Base-by-base conservation (phyloP, 2,797 vertebrate genomes). In the Tauraco hartlaubi region DNA sequence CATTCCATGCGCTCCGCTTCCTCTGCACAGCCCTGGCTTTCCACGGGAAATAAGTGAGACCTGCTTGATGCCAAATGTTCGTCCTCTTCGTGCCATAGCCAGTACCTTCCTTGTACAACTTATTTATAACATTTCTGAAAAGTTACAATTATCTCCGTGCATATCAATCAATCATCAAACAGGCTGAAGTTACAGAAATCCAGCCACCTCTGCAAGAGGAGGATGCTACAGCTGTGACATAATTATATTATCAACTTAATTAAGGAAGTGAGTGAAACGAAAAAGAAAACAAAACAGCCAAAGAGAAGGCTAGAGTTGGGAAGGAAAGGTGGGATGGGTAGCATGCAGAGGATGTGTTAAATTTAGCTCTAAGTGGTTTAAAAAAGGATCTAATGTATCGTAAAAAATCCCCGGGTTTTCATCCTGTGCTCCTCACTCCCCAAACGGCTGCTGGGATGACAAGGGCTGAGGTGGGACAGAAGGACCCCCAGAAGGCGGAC, bases 181-280 rank as follows among this genome's bases (percentile, higher is more conserved):
- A 87, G 91, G 85, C 85, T 97, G 94, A 95, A 96, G 92, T 95
- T 92, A 92, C 71, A 95, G 96, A 96, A 96, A 96, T 95, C 83
- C 80, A 96, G 90, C 96, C 91, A 97, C 95, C 94, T 94, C 96
- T 94, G 94, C 93, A 95, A 96, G 94, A 95, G 95, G 96, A 97
- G 96, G 96, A 96, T 96, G 95, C 96, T 97, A 96, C 96, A 97
- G 94, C 96, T 96, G 96, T 95, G 96, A 95, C 95, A 95, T 96
- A 96, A 97, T 96, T 97, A 96, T 94, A 97, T 96, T 96, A 97
- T 96, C 96, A 96, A 89, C 95, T 96, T 97, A 97, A 97, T 97
- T 97, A 96, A 97, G 96, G 96, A 97, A 96, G 93, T 96, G 96
- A 97, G 92, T 49, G 83, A 95, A 96, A 95, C 15, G 95, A 95